Conservation (phyloP, 1,140 invertebrate genomes). For the Proales similis region DNA sequence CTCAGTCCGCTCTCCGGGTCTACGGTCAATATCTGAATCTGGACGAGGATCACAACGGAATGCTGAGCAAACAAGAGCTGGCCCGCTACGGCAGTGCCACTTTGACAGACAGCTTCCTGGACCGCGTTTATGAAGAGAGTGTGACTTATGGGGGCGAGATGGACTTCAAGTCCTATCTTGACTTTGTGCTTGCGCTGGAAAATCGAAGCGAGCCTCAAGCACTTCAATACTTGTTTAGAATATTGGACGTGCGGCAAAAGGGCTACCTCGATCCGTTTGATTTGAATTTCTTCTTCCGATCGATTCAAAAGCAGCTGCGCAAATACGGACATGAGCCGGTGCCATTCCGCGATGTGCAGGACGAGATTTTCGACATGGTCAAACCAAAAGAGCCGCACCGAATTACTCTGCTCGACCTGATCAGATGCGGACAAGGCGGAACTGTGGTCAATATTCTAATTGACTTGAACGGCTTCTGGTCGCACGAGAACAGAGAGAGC, state of each 20-base stretch:
- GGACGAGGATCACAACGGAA: slow-evolving; percentile 88
- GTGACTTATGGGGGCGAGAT: slow-evolving; percentile 91
- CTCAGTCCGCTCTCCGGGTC: slow-evolving; percentile 74
- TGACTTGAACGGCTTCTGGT: slow-evolving; percentile 92
- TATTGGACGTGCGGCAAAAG: slow-evolving; percentile 78
- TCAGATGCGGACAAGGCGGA: slow-evolving; percentile 73
- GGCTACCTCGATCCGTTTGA: slow-evolving; percentile 82
- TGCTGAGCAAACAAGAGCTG: slow-evolving; percentile 74
- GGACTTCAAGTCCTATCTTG: slow-evolving; percentile 93
- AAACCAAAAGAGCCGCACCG: slow-evolving; percentile 72
- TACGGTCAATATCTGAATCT: slow-evolving; percentile 88
- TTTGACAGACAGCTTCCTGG: slow-evolving; percentile 80
- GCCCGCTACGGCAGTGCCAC: slow-evolving; percentile 82
- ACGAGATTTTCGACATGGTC: slow-evolving; percentile 97
- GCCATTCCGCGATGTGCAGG: slow-evolving; percentile 62
- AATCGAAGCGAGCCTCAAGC: slow-evolving; percentile 83
- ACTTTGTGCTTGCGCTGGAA: slow-evolving; percentile 85
- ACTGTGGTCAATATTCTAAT: slow-evolving; percentile 86
- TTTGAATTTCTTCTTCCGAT: slow-evolving; percentile 84
- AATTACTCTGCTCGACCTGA: slow-evolving; percentile 79
- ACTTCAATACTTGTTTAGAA: slow-evolving; percentile 80
- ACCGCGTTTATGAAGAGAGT: slow-evolving; percentile 87
- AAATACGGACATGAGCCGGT: slow-evolving; percentile 74
- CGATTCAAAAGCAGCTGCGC: slow-evolving; percentile 77
- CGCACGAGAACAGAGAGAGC: slow-evolving; percentile 81